Evolutionary conservation across 2,113 vertebrate species (phyloP).

Genomic region (Caranx melampygus): DNA sequence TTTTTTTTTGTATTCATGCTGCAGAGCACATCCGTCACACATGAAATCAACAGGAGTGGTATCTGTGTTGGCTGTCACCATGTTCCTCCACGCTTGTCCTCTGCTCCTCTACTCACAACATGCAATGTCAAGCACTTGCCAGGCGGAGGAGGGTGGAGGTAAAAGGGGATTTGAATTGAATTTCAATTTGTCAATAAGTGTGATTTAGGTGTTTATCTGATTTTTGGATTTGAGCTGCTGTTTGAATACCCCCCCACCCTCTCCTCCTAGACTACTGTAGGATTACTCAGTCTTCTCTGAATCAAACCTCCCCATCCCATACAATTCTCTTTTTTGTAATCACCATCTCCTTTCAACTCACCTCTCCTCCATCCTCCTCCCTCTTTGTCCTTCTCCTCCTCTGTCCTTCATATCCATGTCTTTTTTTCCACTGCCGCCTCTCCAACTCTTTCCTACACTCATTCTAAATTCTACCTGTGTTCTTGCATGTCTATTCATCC

Average conservation of each 20-base stretch:
- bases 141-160: not conserved
- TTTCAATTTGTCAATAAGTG: constrained; percentile 20
- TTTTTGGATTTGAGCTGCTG: constrained; percentile 21
- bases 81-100: constrained; percentile 29
- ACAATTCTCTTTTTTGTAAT: constrained; percentile 1
- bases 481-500: constrained; percentile 50
- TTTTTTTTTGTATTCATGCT: constrained; percentile 32
- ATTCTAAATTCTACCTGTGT: constrained; percentile 64
- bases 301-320: no score
- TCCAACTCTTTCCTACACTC: constrained; percentile 19
- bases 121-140: constrained; percentile 29
- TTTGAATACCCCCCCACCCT: not conserved
- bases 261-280: no score
- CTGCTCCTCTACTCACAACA: constrained; percentile 16
- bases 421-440: constrained; percentile 16
- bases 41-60: constrained; percentile 31
- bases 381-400: not conserved
- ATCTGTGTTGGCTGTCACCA: constrained; percentile 35
- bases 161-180: not conserved
- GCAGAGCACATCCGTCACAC: constrained; percentile 39
- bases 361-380: constrained; percentile 21
- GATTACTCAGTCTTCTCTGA: not conserved
- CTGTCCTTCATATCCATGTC: constrained; percentile 32
- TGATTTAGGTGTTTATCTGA: constrained; percentile 7
- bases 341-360: constrained; percentile 18